A percentile compares a stretch with the other conserved stretches of the same genome.
Conservation (phyloP, 2,888 invertebrate species). For the Pammene aurita region DNA sequence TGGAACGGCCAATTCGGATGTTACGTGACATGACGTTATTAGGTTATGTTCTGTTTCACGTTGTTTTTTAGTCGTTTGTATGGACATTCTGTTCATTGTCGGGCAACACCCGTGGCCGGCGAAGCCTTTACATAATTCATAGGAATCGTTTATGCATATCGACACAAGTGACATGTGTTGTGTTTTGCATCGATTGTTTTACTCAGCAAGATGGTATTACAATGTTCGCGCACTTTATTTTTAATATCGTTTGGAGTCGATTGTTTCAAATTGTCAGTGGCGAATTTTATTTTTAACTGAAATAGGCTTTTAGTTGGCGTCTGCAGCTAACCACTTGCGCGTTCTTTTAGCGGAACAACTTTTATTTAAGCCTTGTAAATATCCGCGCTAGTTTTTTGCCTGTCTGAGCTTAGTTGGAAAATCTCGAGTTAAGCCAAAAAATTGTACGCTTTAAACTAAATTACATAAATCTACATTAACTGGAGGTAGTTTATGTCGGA, state of each 20-base stretch:
- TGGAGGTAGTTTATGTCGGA: constrained; percentile 50
- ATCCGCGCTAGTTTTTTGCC: constrained; percentile 52
- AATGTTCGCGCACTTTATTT: constrained; percentile 39
- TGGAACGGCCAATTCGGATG: constrained; percentile 42
- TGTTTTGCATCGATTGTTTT: constrained; percentile 52
- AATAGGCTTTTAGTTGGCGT: constrained; percentile 25
- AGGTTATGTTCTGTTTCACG: constrained; percentile 30
- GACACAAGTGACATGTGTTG: constrained; percentile 76
- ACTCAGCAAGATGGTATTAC: constrained; percentile 38
- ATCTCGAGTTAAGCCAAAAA: constrained; percentile 69
- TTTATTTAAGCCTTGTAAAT: constrained; percentile 63
- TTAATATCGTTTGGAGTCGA: constrained; percentile 25
- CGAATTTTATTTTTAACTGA: constrained; percentile 9
- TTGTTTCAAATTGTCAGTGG: constrained; percentile 28
- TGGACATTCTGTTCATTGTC: constrained; percentile 57
- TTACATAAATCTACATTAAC: constrained; percentile 71
- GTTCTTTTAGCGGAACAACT: constrained; percentile 48
- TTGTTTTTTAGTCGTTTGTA: constrained; percentile 27
- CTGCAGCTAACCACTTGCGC: constrained; percentile 22
- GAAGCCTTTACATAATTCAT: constrained; percentile 77
- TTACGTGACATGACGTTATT: constrained; percentile 42
- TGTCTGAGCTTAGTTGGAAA: constrained; percentile 51
- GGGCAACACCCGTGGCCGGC: constrained; percentile 56
- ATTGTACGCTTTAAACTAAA: constrained; percentile 76
- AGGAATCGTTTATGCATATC: constrained; percentile 75